phyloP scores from a whole-genome alignment of 2,113 vertebrate species.

The Micromys minutus region DNA sequence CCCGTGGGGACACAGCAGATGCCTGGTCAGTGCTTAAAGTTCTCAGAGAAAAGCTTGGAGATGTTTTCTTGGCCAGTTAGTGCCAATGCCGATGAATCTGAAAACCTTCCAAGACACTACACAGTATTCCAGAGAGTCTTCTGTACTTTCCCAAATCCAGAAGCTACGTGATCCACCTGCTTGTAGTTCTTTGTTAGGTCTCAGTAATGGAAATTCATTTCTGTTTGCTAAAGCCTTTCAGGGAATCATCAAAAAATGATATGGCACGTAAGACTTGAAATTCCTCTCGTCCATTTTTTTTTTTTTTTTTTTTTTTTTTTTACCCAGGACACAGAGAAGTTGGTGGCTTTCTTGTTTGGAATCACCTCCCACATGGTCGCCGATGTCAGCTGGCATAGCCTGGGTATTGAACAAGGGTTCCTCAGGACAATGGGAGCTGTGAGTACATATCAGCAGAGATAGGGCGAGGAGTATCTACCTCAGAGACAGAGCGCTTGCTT shows the following conservation, averaged over 20 bases:
- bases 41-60: background rate
- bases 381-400: constrained; percentile 89
- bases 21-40: background rate
- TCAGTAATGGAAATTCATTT: background rate
- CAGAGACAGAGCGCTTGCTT: background rate
- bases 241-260: background rate
- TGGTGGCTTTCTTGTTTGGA: constrained; percentile 89
- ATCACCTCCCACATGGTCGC: constrained; percentile 88
- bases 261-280: background rate
- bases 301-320: constrained; percentile 43
- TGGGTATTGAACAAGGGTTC: constrained; percentile 88
- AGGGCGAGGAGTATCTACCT: background rate
- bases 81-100: background rate
- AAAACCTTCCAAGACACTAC: background rate
- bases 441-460: constrained; percentile 56
- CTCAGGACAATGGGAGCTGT: constrained; percentile 87
- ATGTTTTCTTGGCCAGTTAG: background rate
- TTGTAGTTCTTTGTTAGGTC: background rate
- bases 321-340: constrained; percentile 86
- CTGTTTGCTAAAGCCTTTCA: background rate
- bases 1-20: background rate
- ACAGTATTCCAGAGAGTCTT: background rate
- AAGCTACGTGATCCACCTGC: background rate
- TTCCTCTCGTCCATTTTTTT: too few species aligned
- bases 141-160: background rate